Evolutionary conservation across 1,140 invertebrate species (phyloP).

Genomic region (Sitophilus oryzae): DNA sequence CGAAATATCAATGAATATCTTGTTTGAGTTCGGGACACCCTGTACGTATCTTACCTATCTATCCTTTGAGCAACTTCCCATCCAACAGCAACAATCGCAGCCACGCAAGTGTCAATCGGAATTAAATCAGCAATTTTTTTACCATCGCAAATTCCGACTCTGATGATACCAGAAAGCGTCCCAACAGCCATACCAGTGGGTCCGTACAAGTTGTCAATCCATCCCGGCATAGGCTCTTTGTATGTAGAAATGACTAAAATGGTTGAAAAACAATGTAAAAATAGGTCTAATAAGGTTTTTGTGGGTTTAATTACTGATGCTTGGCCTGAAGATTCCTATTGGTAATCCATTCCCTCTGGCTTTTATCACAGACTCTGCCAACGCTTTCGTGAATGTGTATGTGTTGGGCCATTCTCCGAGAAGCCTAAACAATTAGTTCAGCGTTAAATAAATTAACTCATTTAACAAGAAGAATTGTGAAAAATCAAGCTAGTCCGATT

Average conservation of each 20-base stretch:
- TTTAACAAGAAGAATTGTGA: constrained; percentile 5
- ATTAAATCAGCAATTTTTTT: constrained; percentile 60
- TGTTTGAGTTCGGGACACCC: neutral
- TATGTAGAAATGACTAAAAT: constrained; percentile 44
- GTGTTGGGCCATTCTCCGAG: constrained; percentile 65
- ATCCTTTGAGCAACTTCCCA: constrained; percentile 54
- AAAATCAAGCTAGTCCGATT: neutral
- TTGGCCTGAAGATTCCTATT: constrained; percentile 58
- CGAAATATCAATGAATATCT: neutral
- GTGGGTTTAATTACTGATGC: constrained; percentile 44
- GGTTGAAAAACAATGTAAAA: constrained; percentile 5
- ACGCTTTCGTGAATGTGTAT: constrained; percentile 76
- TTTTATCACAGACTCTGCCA: constrained; percentile 66
- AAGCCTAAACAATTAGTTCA: constrained; percentile 27
- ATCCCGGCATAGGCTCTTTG: constrained; percentile 55
- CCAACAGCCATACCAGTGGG: constrained; percentile 65
- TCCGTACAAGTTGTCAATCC: constrained; percentile 90
- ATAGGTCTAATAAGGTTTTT: neutral
- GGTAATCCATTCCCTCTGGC: constrained; percentile 57
- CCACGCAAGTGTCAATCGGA: constrained; percentile 71
- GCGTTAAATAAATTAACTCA: neutral
- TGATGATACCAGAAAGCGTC: constrained; percentile 66
- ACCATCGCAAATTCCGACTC: constrained; percentile 58
- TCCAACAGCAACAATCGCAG: constrained; percentile 65
- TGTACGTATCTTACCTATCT: constrained; percentile 10